Base-by-base conservation (phyloP, 1,140 invertebrate species). In the Drosophila virilis region DNA sequence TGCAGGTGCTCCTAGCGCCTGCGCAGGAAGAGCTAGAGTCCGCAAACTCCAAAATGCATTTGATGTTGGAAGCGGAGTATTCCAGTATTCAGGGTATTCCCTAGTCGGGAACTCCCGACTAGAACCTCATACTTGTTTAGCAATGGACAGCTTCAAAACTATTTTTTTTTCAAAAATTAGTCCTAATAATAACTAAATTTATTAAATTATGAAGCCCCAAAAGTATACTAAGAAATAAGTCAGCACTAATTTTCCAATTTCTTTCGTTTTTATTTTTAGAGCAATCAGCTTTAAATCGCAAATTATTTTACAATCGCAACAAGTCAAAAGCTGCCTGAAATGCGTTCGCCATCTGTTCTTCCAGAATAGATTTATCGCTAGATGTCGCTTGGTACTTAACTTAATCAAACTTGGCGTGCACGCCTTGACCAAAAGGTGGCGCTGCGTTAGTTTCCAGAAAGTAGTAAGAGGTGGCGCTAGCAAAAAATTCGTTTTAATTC, bases 371-470 rank as follows among this genome's bases (percentile, higher is more conserved):
- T 28, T 5, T 2, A 28, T 2, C 3, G 2, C 22, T 28, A 28
- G 4, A 28, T 5, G 22, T 28, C 22, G 22, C 4, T 5, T 28
- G 22, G 0, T 5, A 0, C 22, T 3, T 4, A 28, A 28, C n/a
- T 67, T 6, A 67, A 32, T 66, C 51, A 28, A 74, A 60, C 32
- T 58, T 70, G 1, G 80, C 73, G 33, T 71, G 62, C 12, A 58
- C 54, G 7, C 88, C 91, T 10, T 90, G 78, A 0, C 91, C 91
- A 46, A 82, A 92, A 50, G 91, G 91, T 61, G 91, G 82, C 66
- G 62, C 82, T 60, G 55, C 85, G 74, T 91, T 78, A 0, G 91
- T 92, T 65, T 45, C 62, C 73, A 92, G 78, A 59, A 78, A 88
- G 61, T 60, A 85, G 35, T 60, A 78, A 46, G 67, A 89, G 58